Evolutionary conservation across 2,888 invertebrate species (phyloP), one percentile per base, ranked within the genome.

Genomic region (Salticus scenicus): DNA sequence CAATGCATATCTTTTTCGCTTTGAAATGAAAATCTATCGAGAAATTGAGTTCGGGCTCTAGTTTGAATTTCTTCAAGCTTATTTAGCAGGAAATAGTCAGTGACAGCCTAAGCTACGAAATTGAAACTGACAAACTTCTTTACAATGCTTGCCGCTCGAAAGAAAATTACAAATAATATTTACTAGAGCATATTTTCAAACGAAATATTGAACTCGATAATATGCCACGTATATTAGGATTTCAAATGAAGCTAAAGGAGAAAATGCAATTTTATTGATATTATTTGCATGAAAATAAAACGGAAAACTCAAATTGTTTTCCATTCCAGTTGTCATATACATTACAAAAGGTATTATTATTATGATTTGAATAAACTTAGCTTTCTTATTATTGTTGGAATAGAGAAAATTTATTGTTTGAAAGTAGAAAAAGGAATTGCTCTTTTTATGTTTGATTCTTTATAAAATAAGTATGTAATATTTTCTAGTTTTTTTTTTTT

Each of bases 111-210:
- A 47, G 42, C 17, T 47, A 10, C 17, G 57, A 72, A 72, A 72
- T 72, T 72, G 72, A 72, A 72, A 12, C n/a, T 31, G 72, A 72
- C 72, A 57, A 31, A n/a, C 72, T 47, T 12, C 72, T 72, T 72
- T 57, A 42, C 30, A 72, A 51, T 51, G 72, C 51, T 51, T 72
- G 20, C 31, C 31, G 30, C 17, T 47, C 12, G 42, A 17, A 47
- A 17, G 14, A 17, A 47, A 47, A 47, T 47, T 47, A 47, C 42
- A 47, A 17, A 47, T 47, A 47, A 47, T 47, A 47, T 47, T 12
- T 14, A 47, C 42, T 47, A 47, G 12, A 47, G 17, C 42, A 47
- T 47, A 47, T 47, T 47, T 47, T 14, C 42, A 14, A 47, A 47
- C 42, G 2, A 17, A 47, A 47, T 47, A 47, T 14, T 47, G 42